phyloP scores from a whole-genome alignment of 2,797 vertebrate genomes.

The Enteromius viviparus region DNA sequence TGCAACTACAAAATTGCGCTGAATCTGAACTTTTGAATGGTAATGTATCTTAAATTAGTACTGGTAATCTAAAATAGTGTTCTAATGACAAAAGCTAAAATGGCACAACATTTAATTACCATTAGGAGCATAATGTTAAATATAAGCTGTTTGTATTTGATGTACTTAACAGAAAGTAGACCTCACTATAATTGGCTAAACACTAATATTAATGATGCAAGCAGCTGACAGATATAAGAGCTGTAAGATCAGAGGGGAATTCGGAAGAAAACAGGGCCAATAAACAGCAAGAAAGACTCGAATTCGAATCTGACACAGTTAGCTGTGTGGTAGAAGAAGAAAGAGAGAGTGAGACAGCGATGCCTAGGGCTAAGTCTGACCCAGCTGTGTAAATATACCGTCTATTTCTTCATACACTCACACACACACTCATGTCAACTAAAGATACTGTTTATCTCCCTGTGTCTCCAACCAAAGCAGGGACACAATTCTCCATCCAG shows the following conservation, averaged over 20 bases:
- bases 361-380: slow-evolving; percentile 64
- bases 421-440: slow-evolving; percentile 34
- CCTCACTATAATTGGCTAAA: slow-evolving; percentile 9
- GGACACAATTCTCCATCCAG: slow-evolving; percentile 39
- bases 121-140: not conserved
- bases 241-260: slow-evolving; percentile 5
- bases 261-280: slow-evolving; percentile 7
- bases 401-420: slow-evolving; percentile 50
- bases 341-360: slow-evolving; percentile 44
- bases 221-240: slow-evolving; percentile 10
- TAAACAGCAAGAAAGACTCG: slow-evolving; percentile 25
- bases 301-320: slow-evolving; percentile 59
- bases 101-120: not conserved
- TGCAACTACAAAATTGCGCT: not conserved
- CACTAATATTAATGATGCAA: not conserved
- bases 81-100: not conserved
- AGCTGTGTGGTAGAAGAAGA: slow-evolving; percentile 56
- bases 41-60: not conserved
- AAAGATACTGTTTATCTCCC: slow-evolving; percentile 59
- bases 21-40: not conserved
- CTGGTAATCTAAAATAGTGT: not conserved
- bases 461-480: slow-evolving; percentile 45
- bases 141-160: not conserved
- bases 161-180: not conserved
- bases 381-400: slow-evolving; percentile 64